Base-by-base conservation (phyloP, 2,113 vertebrate species). In the Tetrao urogallus region DNA sequence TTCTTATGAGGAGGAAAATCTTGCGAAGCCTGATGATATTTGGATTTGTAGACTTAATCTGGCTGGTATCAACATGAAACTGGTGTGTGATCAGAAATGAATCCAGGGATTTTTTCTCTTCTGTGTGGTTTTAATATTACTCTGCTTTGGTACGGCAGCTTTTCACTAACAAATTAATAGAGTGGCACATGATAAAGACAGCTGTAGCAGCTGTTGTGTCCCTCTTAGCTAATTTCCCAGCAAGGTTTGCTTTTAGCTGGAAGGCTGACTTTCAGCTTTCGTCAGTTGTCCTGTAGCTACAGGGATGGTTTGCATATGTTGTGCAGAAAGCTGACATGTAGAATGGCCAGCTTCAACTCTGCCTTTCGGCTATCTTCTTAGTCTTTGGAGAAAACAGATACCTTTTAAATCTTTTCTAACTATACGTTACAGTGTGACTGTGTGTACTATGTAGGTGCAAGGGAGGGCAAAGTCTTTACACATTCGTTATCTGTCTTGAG, bases 261-360 rank as follows among this genome's bases (percentile, higher is more conserved):
- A 38, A 92, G 70, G 73, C 12, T 65, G 38, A 63, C 65, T 63
- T 84, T 93, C 73, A 52, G 66, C 65, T 90, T 86, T 48, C 86
- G 75, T 75, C 65, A 56, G 54, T 77, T 7, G 11, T 73, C 72
- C 57, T 63, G 14, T 65, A 90, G 90, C 88, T 93, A 36, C 79
- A 83, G 90, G 91, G 61, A 57, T 83, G 52, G 88, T 95, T 78
- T 81, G 32, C 87, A 82, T 84, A 61, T 76, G 8, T 47, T 84
- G 57, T 65, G 43, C 75, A 61, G 89, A 92, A 89, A 93, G 76
- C 40, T 88, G 95, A 61, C 76, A 15, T 19, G 38, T n/a, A 66
- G 78, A 69, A 40, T 78, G 85, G 70, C 40, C 88, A 70, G 21
- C 16, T 76, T 65, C 78, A 70, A 3, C 40, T 15, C 14, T 89